phyloP scores from a whole-genome alignment of 2,888 invertebrate species.

The Hyposoter didymator region DNA sequence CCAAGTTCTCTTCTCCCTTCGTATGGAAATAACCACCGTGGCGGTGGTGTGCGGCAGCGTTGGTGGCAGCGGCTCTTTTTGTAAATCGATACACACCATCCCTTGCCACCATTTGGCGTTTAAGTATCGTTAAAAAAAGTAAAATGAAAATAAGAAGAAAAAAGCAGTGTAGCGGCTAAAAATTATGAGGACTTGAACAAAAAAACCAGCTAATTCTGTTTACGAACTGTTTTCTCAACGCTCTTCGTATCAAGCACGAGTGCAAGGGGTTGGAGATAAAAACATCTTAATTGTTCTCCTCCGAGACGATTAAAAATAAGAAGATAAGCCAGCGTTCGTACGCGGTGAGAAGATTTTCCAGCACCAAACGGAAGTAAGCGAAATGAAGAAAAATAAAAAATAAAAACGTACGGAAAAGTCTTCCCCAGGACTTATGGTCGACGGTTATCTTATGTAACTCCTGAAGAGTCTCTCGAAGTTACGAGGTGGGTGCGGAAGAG shows the following conservation, averaged over 20 bases:
- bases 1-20: conserved; percentile 65
- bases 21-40: conserved; percentile 71
- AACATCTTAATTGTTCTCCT: conserved; percentile 29
- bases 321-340: conserved; percentile 5
- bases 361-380: conserved; percentile 20
- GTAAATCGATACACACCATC: conserved; percentile 72
- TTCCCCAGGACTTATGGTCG: conserved; percentile 61
- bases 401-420: conserved; percentile 44
- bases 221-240: not conserved
- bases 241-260: not conserved
- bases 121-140: conserved; percentile 4
- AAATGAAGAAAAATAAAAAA: conserved; percentile 26
- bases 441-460: conserved; percentile 65
- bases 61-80: conserved; percentile 59
- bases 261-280: not conserved
- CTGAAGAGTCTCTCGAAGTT: conserved; percentile 68
- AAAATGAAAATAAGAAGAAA: not conserved
- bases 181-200: not conserved
- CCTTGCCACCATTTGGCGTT: conserved; percentile 29
- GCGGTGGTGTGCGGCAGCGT: not conserved
- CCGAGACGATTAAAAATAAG: conserved; percentile 1
- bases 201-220: conserved; percentile 4
- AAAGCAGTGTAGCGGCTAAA: not conserved
- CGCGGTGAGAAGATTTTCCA: conserved; percentile 24
- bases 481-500: conserved; percentile 60